A percentile compares a stretch with the other conserved stretches of the same genome.
Evolutionary conservation across 92 coral and sea anemone species (phyloP).

Genomic region (Phenganax marumi): DNA sequence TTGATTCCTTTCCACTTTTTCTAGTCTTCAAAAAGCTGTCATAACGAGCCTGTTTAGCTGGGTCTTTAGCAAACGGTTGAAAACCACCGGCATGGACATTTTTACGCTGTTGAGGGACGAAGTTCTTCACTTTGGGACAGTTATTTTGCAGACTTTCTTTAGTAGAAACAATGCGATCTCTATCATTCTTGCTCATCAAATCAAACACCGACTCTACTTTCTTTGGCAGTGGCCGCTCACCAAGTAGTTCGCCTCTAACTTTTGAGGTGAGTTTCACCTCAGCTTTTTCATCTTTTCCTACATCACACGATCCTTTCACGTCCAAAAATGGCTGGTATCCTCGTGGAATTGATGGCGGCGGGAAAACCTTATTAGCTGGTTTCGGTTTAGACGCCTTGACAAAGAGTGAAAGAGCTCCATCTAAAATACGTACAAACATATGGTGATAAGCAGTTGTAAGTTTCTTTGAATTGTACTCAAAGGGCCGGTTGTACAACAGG

Average conservation of each 20-base stretch:
- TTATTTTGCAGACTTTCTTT: slow-evolving; percentile 34
- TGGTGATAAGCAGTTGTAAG: no score
- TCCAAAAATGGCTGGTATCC: slow-evolving; percentile 68
- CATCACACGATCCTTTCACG: slow-evolving; percentile 34
- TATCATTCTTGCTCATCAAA: slow-evolving; percentile 67
- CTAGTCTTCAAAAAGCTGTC: slow-evolving; percentile 64
- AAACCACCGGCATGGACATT: slow-evolving; percentile 46
- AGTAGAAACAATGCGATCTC: slow-evolving; percentile 58
- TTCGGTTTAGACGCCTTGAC: slow-evolving; percentile 60
- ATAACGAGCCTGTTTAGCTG: slow-evolving; percentile 84
- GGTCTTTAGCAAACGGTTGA: slow-evolving; percentile 87
- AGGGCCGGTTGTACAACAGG: neutral
- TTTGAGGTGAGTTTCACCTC: slow-evolving; percentile 61
- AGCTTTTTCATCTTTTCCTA: slow-evolving; percentile 13
- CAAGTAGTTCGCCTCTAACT: slow-evolving; percentile 74
- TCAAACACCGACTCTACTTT: slow-evolving; percentile 88
- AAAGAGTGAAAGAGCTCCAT: slow-evolving; percentile 82
- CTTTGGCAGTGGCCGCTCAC: slow-evolving; percentile 66
- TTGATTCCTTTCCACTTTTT: slow-evolving; percentile 42
- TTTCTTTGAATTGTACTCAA: no score
- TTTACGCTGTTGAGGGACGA: slow-evolving; percentile 16
- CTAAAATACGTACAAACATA: slow-evolving; percentile 31
- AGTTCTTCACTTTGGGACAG: neutral
- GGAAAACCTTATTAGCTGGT: slow-evolving; percentile 69
- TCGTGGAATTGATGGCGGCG: slow-evolving; percentile 82